phyloP scores from a whole-genome alignment of 2,113 vertebrate genomes.

The Anseranas semipalmata region DNA sequence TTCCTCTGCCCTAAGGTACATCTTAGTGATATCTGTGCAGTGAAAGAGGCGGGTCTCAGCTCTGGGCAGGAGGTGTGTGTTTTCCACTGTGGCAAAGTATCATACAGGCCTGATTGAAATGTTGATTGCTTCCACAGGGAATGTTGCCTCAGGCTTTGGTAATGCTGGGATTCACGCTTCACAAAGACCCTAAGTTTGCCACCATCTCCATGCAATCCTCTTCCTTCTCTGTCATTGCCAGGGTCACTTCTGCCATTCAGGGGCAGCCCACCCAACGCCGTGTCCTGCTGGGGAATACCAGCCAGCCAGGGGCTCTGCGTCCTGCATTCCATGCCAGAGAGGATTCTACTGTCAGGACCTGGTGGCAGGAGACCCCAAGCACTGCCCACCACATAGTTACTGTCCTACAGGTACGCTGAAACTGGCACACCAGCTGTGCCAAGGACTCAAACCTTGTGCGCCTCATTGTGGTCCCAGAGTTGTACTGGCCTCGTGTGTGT shows the following conservation, averaged over 20 bases:
- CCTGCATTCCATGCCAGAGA: slow-evolving; percentile 84
- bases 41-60: neutral
- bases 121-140: accelerated
- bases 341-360: slow-evolving; percentile 89
- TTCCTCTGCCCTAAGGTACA: slow-evolving; percentile 88
- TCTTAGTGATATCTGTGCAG: neutral
- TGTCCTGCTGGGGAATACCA: slow-evolving; percentile 89
- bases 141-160: neutral
- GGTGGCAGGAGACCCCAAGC: slow-evolving; percentile 75
- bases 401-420: slow-evolving; percentile 84
- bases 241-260: slow-evolving; percentile 88
- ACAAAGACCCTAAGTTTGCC: neutral
- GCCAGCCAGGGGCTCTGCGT: slow-evolving; percentile 80
- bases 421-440: neutral
- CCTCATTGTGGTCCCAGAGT: neutral
- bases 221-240: slow-evolving; percentile 30
- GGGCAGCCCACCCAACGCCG: slow-evolving; percentile 76
- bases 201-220: neutral
- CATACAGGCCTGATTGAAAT: accelerated
- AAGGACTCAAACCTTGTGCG: neutral
- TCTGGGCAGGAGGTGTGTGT: neutral
- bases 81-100: neutral
- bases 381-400: slow-evolving; percentile 86
- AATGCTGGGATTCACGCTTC: neutral
- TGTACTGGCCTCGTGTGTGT: accelerated